Percentiles rank a stretch among this genome's conserved stretches.
These are phyloP conservation scores for Megaceryle alcyon DNA, from an alignment of 2,797 vertebrate genomes.

Conservation along the genomic window DNA sequence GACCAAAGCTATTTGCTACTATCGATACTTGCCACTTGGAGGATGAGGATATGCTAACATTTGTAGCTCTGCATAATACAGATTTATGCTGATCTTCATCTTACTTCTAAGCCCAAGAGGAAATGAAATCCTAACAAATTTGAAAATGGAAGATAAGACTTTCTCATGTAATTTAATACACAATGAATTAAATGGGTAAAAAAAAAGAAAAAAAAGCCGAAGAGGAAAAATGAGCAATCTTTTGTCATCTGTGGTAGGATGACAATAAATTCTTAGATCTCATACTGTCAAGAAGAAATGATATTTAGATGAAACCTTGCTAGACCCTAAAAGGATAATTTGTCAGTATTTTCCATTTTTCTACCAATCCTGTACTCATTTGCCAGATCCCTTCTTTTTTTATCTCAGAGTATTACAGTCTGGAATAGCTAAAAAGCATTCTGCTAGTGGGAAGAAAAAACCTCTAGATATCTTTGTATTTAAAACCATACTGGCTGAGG, in stretches of 20 bases:
- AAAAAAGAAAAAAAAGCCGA: not conserved
- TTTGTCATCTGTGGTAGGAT: constrained; percentile 48
- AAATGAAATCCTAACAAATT: constrained; percentile 39
- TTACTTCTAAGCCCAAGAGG: not conserved
- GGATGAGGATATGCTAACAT: not conserved
- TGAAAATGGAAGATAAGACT: not conserved
- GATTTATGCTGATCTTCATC: not conserved
- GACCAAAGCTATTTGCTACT: not conserved
- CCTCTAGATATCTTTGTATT: constrained; percentile 23
- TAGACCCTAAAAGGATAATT: constrained; percentile 68
- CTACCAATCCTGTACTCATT: constrained; percentile 60
- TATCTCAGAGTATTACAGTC: constrained; percentile 64
- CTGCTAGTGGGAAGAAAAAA: constrained; percentile 3
- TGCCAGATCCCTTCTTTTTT: constrained; percentile 53
- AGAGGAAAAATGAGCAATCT: constrained; percentile 32
- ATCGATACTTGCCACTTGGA: not conserved
- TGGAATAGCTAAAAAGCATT: constrained; percentile 55
- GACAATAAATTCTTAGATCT: constrained; percentile 66
- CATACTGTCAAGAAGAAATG: constrained; percentile 58
- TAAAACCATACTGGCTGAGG: constrained; percentile 8
- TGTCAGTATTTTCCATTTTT: constrained; percentile 72
- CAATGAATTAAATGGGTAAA: not conserved
- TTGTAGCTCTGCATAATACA: not conserved
- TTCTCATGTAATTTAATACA: not conserved
- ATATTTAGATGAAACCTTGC: constrained; percentile 72